Evolutionary conservation across 2,113 vertebrate genomes (phyloP), one percentile per base, ranked within the genome.

Genomic region (Rhipidura dahli): DNA sequence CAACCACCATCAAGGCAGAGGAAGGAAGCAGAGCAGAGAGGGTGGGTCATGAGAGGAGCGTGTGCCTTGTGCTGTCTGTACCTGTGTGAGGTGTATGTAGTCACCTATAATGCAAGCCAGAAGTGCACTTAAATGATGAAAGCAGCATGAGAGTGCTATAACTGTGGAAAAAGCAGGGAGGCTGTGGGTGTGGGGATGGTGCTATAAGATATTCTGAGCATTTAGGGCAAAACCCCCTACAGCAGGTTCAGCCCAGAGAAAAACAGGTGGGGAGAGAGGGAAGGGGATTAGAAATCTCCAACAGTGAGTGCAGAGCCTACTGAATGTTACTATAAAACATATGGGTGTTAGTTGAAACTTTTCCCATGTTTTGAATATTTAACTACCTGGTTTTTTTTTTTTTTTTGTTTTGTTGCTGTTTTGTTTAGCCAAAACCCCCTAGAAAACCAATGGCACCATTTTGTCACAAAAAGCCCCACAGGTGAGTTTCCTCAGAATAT

Each of bases 41-140:
- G 28, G 11, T 31, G 44, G 12, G 18, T 33, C 33, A 42, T 0
- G 2, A 68, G 49, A 23, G 24, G 27, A 54, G 51, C 0, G 0
- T 4, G 6, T 2, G 6, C 44, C 15, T 13, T 0, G 0, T 28
- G 44, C 20, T 20, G 7, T 10, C 1, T 15, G 27, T 57, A 13
- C 18, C 8, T 56, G 35, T 51, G n/a, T 51, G 57, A 51, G 51
- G 23, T 14, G 4, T 49, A 0, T 13, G 20, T 19, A 59, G 72
- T 39, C 39, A 66, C 26, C 59, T 66, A 2, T 11, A 10, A 9
- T 23, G n/a, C 10, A 47, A 80, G 33, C 24, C 21, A 63, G 42
- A 63, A 44, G 8, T 9, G 9, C 10, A 44, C 35, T 53, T 63
- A 71, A 78, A 42, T 78, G 16, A 49, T 50, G 30, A 49, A 70